phyloP scores from a whole-genome alignment of 1,140 invertebrate species.

The Tyrophagus putrescentiae region DNA sequence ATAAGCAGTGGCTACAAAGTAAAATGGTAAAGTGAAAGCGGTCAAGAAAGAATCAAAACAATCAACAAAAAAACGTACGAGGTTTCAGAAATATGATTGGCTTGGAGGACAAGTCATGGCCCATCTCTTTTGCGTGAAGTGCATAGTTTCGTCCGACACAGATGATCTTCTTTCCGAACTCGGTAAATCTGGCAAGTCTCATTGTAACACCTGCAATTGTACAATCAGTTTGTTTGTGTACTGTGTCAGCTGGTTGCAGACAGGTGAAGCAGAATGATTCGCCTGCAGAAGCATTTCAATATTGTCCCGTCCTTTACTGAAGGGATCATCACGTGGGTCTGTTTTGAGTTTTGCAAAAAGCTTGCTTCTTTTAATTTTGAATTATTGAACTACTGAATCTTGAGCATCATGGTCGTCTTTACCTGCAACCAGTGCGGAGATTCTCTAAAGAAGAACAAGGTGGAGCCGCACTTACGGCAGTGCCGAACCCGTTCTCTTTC shows the following conservation, averaged over 20 bases:
- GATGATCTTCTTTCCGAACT: slow-evolving; percentile 23
- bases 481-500: slow-evolving; percentile 46
- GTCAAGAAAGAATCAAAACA: neutral
- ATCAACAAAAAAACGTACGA: neutral
- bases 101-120: neutral
- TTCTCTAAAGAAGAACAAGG: slow-evolving; percentile 71
- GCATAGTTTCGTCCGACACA: slow-evolving; percentile 23
- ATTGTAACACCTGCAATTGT: slow-evolving; percentile 9
- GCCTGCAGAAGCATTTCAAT: neutral
- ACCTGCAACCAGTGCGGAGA: slow-evolving; percentile 78
- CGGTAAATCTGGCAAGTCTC: slow-evolving; percentile 20
- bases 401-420: slow-evolving; percentile 45
- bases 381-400: neutral
- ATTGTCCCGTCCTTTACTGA: neutral
- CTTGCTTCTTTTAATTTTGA: too few species aligned
- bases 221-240: too few species aligned
- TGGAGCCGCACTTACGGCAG: slow-evolving; percentile 66
- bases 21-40: neutral
- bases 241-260: neutral
- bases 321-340: too few species aligned
- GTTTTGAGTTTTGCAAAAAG: too few species aligned
- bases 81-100: slow-evolving; percentile 24
- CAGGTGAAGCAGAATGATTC: neutral
- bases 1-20: slow-evolving; percentile 18
- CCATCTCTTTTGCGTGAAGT: slow-evolving; percentile 22